Percentiles rank a stretch among this genome's conserved stretches.
phyloP scores from a whole-genome alignment of 2,113 vertebrate genomes.

The Felis chaus region DNA sequence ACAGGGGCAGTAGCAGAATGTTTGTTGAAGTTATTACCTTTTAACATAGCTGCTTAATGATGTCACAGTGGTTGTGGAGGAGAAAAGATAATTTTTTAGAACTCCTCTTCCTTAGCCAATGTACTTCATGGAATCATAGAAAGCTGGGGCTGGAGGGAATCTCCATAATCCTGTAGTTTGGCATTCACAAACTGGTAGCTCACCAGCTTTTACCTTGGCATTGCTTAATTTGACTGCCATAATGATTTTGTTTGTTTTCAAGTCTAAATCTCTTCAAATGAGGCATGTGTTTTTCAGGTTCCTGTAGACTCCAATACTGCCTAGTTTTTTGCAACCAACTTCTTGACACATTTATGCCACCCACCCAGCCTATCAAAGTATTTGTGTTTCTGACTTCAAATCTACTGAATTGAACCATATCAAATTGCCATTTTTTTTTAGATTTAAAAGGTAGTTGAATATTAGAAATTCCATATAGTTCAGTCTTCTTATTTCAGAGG shows the following conservation, averaged over 20 bases:
- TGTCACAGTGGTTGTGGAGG: not conserved
- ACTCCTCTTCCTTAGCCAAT: not conserved
- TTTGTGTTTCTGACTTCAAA: not conserved
- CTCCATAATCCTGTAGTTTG: not conserved
- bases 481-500: not conserved
- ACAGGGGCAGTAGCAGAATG: not conserved
- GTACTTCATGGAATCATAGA: not conserved
- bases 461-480: not conserved
- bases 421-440: not conserved
- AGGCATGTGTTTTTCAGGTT: constrained; percentile 3
- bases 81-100: not conserved
- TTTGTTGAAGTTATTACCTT: not conserved
- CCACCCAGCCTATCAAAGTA: not conserved
- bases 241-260: not conserved
- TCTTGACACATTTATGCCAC: not conserved
- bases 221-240: not conserved
- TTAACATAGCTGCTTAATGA: not conserved
- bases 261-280: not conserved
- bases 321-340: not conserved
- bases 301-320: not conserved
- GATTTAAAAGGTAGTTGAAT: not conserved
- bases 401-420: not conserved
- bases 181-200: not conserved
- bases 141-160: not conserved
- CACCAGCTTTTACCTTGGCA: not conserved